Conservation (phyloP, 1,140 invertebrate genomes). For the Physella acuta region DNA sequence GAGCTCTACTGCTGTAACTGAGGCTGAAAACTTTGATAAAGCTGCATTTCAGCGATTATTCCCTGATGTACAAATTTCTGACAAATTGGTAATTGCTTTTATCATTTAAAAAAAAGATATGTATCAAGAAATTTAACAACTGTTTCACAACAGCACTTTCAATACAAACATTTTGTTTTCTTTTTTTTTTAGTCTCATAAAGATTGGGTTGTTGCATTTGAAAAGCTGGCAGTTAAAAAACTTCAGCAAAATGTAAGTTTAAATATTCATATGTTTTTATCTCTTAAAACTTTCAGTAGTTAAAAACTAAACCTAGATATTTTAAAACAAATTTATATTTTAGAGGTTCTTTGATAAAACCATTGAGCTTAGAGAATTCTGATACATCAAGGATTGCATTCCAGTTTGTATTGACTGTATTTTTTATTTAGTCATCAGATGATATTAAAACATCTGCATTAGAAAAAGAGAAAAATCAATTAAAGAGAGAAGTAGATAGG, state of each 20-base stretch:
- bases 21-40: slow-evolving; percentile 43
- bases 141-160: background rate
- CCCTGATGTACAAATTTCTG: slow-evolving; percentile 42
- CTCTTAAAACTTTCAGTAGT: too few species aligned
- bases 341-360: too few species aligned
- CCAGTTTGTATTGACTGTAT: too few species aligned
- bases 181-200: slow-evolving; percentile 18
- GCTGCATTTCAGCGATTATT: slow-evolving; percentile 47
- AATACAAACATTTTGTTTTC: background rate
- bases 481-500: background rate
- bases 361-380: too few species aligned
- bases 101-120: background rate
- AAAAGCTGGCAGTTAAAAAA: slow-evolving; percentile 15
- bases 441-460: background rate
- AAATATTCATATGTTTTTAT: too few species aligned
- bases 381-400: too few species aligned
- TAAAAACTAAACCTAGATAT: too few species aligned
- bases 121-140: background rate
- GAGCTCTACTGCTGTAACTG: slow-evolving; percentile 25
- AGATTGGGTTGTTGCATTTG: slow-evolving; percentile 19
- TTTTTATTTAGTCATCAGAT: slow-evolving; percentile 1
- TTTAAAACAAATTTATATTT: too few species aligned
- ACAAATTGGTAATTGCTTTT: slow-evolving; percentile 37
- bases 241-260: slow-evolving; percentile 17
- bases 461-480: slow-evolving; percentile 3